Evolutionary conservation across 2,113 vertebrate species (phyloP), one percentile per base, ranked within the genome.

Genomic region (Psittacula cyanocephala): DNA sequence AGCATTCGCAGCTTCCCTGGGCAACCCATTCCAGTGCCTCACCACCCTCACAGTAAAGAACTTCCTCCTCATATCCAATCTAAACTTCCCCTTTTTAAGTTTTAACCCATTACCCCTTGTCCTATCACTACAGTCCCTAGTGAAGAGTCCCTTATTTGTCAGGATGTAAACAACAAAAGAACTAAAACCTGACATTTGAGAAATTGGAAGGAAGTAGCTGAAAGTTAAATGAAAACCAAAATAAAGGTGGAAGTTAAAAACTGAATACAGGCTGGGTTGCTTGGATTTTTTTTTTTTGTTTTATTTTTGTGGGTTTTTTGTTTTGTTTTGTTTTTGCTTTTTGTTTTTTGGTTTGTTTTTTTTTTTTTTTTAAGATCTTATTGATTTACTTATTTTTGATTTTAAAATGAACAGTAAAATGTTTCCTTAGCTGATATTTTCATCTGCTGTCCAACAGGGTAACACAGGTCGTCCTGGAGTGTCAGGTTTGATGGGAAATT

Each of bases 401-500:
- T 89, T 79, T 31, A 41, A 60, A 93, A 92, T 29, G 18, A 81
- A 27, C 2, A 41, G 2, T 14, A 70, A 75, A 43, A 7, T 9
- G 27, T 57, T 74, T 55, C 7, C 41, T 57, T 19, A 17, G 46
- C 49, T 95, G 75, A 96, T 50, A 47, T 47, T 78, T 60, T 71
- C 68, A 39, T 91, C 10, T 86, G 87, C 17, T 95, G 27, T 41
- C 68, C 79, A 88, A 78, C 95, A 99, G 99, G 99, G 99, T 79
- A 97, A 97, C 80, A 53, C 80, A 50, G 99, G 99, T 87, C 93
- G 98, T 55, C 82, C 97, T 31, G 99, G 99, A 6, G 93, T 99
- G 33, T 89, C 98, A 47, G 99, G 99, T 68, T 98, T 98, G 63
- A 96, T 99, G 96, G 99, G 99, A 90, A 99, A 98, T 95, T 98